Evolutionary conservation across 1,140 invertebrate genomes (phyloP).

Genomic region (Penaeus chinensis): DNA sequence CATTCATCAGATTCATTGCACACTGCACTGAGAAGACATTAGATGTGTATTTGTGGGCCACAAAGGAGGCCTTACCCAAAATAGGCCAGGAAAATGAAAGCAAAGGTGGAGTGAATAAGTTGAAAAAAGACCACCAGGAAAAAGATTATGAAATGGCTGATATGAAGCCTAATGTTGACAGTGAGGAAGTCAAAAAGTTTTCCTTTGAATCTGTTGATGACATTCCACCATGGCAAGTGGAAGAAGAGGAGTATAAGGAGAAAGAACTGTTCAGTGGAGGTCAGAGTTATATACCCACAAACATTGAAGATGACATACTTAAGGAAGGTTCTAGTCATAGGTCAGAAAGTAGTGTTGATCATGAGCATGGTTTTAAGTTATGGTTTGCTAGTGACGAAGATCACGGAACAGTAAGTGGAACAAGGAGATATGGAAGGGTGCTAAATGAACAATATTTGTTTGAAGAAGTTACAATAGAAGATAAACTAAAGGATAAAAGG

Average conservation of each 20-base stretch:
- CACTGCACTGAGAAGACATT: constrained; percentile 92
- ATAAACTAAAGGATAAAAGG: background rate
- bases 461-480: background rate
- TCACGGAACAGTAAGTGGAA: constrained; percentile 6
- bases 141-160: background rate
- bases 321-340: constrained; percentile 11
- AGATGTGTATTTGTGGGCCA: constrained; percentile 78
- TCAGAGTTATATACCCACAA: background rate
- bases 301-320: constrained; percentile 32
- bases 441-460: background rate
- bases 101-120: background rate
- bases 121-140: background rate
- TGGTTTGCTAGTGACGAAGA: constrained; percentile 39
- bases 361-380: constrained; percentile 3
- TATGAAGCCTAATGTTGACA: background rate
- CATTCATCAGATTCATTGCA: constrained; percentile 95
- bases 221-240: constrained; percentile 10
- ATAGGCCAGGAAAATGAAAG: constrained; percentile 42
- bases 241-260: background rate
- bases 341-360: background rate
- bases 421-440: background rate
- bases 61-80: constrained; percentile 40
- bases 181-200: constrained; percentile 4
- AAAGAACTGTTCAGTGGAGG: background rate
- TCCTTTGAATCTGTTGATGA: constrained; percentile 33